Base-by-base conservation (phyloP, 2,888 invertebrate genomes). In the Brachynemurus nebulosus region DNA sequence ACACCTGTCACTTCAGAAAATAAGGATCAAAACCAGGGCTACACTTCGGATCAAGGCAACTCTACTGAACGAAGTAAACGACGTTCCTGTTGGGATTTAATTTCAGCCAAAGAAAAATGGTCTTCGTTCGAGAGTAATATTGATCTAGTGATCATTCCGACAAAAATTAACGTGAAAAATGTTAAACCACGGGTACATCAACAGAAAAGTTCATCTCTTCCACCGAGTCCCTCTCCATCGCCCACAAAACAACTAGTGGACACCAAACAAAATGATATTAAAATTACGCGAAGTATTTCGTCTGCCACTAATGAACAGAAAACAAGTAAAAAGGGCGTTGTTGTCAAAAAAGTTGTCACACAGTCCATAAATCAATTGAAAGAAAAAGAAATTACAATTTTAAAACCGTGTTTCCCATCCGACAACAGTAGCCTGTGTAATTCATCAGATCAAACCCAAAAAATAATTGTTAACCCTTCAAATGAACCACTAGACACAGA, bases 81-180 rank as follows among this genome's bases (percentile, higher is more conserved):
- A 53, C 59, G 70, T 16, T 61, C 67, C 44, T 68, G 65, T 49
- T 69, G 69, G 69, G 69, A 69, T 47, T 54, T 69, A 39, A 68
- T 66, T 48, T 55, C 65, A 8, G 69, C 70, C 5, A 70, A 69
- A 61, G 63, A 62, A 0, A 69, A 69, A 53, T 70, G 70, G 70
- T 68, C 70, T 9, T 66, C 65, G 12, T 68, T 70, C 65, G 70
- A 69, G 34, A 47, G 49, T 12, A 50, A 52, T 46, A 45, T 53
- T 18, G 50, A 50, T 44, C 30, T 39, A 14, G 42, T 45, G 19
- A 30, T 37, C 19, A 39, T 23, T 9, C 42, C 34, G 16, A 23
- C 17, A 23, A 40, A 40, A 27, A 27, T 27, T 25, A 27, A 27
- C 16, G 18, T n/a, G 6, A 36, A 19, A 36, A 36, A 27, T 27